Evolutionary conservation across 2,888 invertebrate genomes (phyloP), one percentile per base, ranked within the genome.

Genomic region (Eledone cirrhosa): DNA sequence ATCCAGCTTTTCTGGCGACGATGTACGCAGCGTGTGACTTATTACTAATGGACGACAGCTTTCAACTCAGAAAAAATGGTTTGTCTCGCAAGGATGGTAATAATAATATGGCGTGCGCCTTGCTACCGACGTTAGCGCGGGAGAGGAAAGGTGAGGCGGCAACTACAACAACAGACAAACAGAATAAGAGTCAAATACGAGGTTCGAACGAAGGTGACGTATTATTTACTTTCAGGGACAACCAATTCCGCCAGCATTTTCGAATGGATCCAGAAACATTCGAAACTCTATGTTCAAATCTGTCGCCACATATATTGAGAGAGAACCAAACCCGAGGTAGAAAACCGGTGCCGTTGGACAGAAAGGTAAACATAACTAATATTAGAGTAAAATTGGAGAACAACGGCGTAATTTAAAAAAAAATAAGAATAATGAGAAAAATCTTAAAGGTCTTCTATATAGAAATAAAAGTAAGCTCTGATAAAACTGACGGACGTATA

Each of bases 241-340:
- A 72, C n/a, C 72, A 72, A 22, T 72, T 72, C 24, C 27, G 72
- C 4, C 13, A 41, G 22, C 33, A 72, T 72, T 72, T 72, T 24
- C 22, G 72, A n/a, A 72, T 72, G 72, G 41, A 72, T 33, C 33
- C 33, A 1, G 72, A 72, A 31, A 72, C 72, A 1, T 72, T 72
- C 14, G 72, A 72, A 14, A 22, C 24, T 14, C 24, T 72, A n/a
- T 72, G 72, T 72, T 72, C 72, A n/a, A 41, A n/a, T 31, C n/a
- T 72, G 22, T 16, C 72, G 19, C 72, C 31, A 3, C 72, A 72
- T 72, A 41, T 72, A 13, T 22, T 31, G 29, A 72, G 41, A n/a
- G 72, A 72, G 41, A 72, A 72, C 31, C 72, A 31, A 41, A 72
- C 33, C 29, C 72, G 72, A n/a, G 72, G 72, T 13, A 72, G 72